A percentile compares a stretch with the other conserved stretches of the same genome.
These are phyloP conservation scores for Synchiropus splendidus DNA, from an alignment of 2,113 vertebrate species.

Conservation along the genomic window DNA sequence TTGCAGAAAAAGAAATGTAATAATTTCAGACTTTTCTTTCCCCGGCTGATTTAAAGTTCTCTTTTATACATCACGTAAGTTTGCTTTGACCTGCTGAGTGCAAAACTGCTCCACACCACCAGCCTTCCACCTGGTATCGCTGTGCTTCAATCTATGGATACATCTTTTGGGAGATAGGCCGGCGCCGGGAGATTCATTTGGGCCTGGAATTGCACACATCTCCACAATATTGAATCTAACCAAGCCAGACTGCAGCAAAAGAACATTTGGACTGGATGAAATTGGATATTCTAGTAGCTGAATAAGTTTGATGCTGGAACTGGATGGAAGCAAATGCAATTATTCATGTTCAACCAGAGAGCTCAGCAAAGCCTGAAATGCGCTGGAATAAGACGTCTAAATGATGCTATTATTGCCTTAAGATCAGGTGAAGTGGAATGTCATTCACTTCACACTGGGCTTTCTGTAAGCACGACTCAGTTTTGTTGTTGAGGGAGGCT, in stretches of 20 bases:
- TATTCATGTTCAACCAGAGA: slow-evolving; percentile 53
- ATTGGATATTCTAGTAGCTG: slow-evolving; percentile 67
- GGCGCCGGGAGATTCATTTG: slow-evolving; percentile 54
- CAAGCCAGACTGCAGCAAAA: slow-evolving; percentile 61
- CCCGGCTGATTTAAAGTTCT: slow-evolving; percentile 20
- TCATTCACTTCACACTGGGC: too few species aligned
- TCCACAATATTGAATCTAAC: slow-evolving; percentile 62
- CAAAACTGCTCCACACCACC: slow-evolving; percentile 48
- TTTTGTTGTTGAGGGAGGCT: not conserved
- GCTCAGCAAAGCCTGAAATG: slow-evolving; percentile 29
- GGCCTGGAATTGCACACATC: slow-evolving; percentile 64
- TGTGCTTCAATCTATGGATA: slow-evolving; percentile 61
- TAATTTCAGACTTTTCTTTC: slow-evolving; percentile 8
- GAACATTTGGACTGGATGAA: slow-evolving; percentile 56
- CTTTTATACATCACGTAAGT: slow-evolving; percentile 26
- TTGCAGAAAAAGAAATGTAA: slow-evolving; percentile 31
- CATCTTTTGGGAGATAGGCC: slow-evolving; percentile 56
- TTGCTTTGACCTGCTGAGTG: slow-evolving; percentile 45
- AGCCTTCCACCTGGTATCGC: slow-evolving; percentile 53
- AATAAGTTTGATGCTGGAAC: slow-evolving; percentile 45
- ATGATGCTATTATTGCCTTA: slow-evolving; percentile 21
- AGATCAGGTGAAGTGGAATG: slow-evolving; percentile 18
- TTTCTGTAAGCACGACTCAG: too few species aligned
- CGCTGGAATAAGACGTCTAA: slow-evolving; percentile 38
- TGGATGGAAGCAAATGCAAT: slow-evolving; percentile 45